Evolutionary conservation across 2,888 invertebrate species (phyloP).

Genomic region (Chrysolina americana): DNA sequence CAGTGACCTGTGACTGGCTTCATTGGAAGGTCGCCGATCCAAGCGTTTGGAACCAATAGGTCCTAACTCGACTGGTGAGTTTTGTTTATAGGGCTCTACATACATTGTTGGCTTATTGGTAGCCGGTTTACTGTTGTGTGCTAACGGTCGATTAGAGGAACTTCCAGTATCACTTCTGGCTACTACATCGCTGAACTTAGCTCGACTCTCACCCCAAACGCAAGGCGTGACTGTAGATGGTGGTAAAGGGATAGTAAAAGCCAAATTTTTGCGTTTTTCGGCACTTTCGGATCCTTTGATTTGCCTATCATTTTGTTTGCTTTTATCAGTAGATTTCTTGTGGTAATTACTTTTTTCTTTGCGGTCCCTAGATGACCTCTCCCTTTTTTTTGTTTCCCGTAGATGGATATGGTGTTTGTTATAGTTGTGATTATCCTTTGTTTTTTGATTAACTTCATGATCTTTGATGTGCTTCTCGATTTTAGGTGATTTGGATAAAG

Average conservation of each 20-base stretch:
- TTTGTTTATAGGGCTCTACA: slow-evolving; percentile 66
- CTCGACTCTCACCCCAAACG: slow-evolving; percentile 73
- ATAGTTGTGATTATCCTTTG: slow-evolving; percentile 38
- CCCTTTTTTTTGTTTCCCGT: slow-evolving; percentile 51
- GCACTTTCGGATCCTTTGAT: slow-evolving; percentile 37
- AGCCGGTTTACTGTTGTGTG: slow-evolving; percentile 36
- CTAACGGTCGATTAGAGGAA: slow-evolving; percentile 51
- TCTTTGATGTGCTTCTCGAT: slow-evolving; percentile 47
- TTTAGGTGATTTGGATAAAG: slow-evolving; percentile 41
- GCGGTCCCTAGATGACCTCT: slow-evolving; percentile 58
- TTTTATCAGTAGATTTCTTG: slow-evolving; percentile 50
- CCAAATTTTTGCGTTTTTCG: slow-evolving; percentile 44
- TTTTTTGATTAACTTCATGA: slow-evolving; percentile 35
- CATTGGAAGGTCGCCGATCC: slow-evolving; percentile 37
- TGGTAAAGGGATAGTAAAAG: slow-evolving; percentile 56
- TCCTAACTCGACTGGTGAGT: slow-evolving; percentile 64
- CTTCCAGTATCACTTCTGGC: slow-evolving; percentile 69
- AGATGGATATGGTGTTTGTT: slow-evolving; percentile 47
- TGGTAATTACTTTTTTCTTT: slow-evolving; percentile 58
- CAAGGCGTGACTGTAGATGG: slow-evolving; percentile 62
- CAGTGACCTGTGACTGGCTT: slow-evolving; percentile 35
- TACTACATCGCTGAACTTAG: slow-evolving; percentile 76
- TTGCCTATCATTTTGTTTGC: slow-evolving; percentile 50
- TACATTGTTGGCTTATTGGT: slow-evolving; percentile 65
- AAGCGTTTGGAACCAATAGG: slow-evolving; percentile 69